Conservation (phyloP, 2,888 invertebrate genomes). For the Acanthoscelides obtectus region DNA sequence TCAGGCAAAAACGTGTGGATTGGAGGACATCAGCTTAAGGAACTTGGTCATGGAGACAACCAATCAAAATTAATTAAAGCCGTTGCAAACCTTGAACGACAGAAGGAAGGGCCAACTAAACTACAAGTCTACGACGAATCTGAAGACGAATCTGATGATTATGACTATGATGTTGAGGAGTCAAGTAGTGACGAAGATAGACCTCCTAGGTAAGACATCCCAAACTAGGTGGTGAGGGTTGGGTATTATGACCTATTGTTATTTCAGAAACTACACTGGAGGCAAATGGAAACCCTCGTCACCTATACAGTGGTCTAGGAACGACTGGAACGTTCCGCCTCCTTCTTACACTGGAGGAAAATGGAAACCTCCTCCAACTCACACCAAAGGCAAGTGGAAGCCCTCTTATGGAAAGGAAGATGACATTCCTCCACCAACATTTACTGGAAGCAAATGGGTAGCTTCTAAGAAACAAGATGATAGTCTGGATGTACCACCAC, state of each 20-base stretch:
- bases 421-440: slow-evolving; percentile 41
- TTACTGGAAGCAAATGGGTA: slow-evolving; percentile 60
- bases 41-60: slow-evolving; percentile 54
- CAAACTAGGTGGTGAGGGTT: too few relatives aligned
- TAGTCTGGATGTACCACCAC: slow-evolving; percentile 20
- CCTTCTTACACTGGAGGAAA: slow-evolving; percentile 59
- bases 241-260: not conserved
- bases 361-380: slow-evolving; percentile 53
- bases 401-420: slow-evolving; percentile 4
- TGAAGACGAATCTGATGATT: slow-evolving; percentile 34
- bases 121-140: slow-evolving; percentile 43
- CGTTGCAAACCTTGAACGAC: slow-evolving; percentile 59
- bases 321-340: slow-evolving; percentile 57
- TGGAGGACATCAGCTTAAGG: slow-evolving; percentile 55
- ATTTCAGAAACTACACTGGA: slow-evolving; percentile 26
- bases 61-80: slow-evolving; percentile 61
- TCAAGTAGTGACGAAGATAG: slow-evolving; percentile 46
- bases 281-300: slow-evolving; percentile 72
- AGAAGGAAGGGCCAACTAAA: slow-evolving; percentile 50
- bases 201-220: slow-evolving; percentile 46
- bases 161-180: slow-evolving; percentile 35
- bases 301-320: slow-evolving; percentile 40
- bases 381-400: slow-evolving; percentile 62
- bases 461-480: slow-evolving; percentile 18
- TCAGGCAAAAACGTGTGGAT: slow-evolving; percentile 59